phyloP scores from a whole-genome alignment of 2,888 invertebrate genomes.

The Synanthedon formicaeformis region DNA sequence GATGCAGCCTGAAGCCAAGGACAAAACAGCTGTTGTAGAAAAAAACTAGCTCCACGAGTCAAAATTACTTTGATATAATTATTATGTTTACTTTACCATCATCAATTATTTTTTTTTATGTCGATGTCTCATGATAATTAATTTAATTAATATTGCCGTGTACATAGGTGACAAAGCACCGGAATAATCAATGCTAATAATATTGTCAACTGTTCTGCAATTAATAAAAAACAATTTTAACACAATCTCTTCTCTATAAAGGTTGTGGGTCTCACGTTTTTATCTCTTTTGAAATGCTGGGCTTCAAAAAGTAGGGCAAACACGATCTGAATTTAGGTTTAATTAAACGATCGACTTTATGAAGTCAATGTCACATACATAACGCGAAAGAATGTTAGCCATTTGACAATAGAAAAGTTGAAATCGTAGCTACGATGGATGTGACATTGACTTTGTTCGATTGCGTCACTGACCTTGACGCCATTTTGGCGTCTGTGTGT shows the following conservation, averaged over 20 bases:
- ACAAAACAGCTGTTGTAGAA: conserved; percentile 56
- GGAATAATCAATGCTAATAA: conserved; percentile 25
- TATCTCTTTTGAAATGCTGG: conserved; percentile 12
- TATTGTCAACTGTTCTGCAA: conserved; percentile 10
- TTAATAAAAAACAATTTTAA: conserved; percentile 16
- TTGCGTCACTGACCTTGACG: conserved; percentile 71
- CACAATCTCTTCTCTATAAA: conserved; percentile 25
- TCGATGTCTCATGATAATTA: conserved; percentile 37
- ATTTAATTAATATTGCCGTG: conserved; percentile 6
- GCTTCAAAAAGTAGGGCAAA: conserved; percentile 30
- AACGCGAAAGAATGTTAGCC: background rate
- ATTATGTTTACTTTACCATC: conserved; percentile 26
- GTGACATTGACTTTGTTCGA: conserved; percentile 76
- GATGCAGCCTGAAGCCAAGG: conserved; percentile 10
- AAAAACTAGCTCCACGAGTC: conserved; percentile 62
- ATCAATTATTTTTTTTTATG: conserved; percentile 19
- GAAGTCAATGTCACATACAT: conserved; percentile 47
- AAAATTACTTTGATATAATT: conserved; percentile 10
- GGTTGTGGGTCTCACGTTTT: conserved; percentile 35
- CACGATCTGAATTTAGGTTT: conserved; percentile 13
- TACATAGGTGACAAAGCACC: conserved; percentile 19
- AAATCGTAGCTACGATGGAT: conserved; percentile 23
- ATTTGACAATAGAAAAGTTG: background rate
- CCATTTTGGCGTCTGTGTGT: conserved; percentile 63
- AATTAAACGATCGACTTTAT: conserved; percentile 20